Evolutionary conservation across 2,113 vertebrate species (phyloP).

Genomic region (Zeus faber): DNA sequence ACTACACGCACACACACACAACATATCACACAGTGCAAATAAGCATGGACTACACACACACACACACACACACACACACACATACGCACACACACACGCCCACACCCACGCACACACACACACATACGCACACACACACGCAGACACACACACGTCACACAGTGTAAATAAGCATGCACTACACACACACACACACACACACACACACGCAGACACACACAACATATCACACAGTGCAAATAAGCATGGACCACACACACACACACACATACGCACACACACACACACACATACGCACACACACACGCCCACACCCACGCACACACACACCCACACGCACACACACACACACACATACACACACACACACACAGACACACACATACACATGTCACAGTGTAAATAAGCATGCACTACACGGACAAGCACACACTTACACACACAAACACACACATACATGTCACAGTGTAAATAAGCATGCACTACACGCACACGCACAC

Average conservation of each 20-base stretch:
- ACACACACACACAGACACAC: background rate
- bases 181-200: background rate
- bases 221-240: too few species aligned
- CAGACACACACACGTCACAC: background rate
- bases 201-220: background rate
- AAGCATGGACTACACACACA: background rate
- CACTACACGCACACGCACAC: too few species aligned
- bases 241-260: too few species aligned
- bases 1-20: constrained; percentile 1
- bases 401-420: background rate
- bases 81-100: background rate
- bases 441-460: constrained; percentile 1
- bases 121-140: background rate
- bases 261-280: background rate
- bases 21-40: too few species aligned
- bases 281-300: background rate
- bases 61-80: background rate
- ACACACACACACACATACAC: background rate
- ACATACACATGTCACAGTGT: background rate
- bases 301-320: background rate
- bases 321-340: background rate
- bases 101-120: background rate
- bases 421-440: background rate
- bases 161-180: background rate
- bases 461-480: too few species aligned